Percentiles rank a stretch among this genome's conserved stretches.
Evolutionary conservation across 2,113 vertebrate species (phyloP).

Genomic region (Pteropus alecto): DNA sequence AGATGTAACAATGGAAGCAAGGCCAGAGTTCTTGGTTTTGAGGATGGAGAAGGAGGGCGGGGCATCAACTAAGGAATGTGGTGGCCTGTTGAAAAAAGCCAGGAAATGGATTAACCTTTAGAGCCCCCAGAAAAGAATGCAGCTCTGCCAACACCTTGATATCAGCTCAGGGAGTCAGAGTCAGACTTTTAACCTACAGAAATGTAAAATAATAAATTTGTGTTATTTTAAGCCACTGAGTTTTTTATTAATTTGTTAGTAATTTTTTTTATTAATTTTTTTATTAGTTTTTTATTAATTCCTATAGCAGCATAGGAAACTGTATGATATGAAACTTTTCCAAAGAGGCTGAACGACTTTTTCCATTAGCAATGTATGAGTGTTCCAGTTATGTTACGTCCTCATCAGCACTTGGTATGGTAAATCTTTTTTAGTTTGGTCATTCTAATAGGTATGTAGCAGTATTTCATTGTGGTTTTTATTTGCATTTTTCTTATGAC

Average conservation of each 20-base stretch:
- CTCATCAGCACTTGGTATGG: not conserved
- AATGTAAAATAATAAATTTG: not conserved
- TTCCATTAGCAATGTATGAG: not conserved
- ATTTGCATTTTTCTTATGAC: not conserved
- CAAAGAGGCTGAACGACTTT: not conserved
- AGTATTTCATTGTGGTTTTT: slow-evolving; percentile 7
- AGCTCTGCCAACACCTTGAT: not conserved
- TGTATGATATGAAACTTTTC: not conserved
- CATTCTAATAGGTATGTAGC: not conserved
- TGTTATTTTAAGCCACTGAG: slow-evolving; percentile 2
- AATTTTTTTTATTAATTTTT: too few species aligned
- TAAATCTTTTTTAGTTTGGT: not conserved
- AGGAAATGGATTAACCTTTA: not conserved
- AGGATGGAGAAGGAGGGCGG: not conserved
- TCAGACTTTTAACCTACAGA: not conserved
- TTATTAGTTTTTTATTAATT: too few species aligned
- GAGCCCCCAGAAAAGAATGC: not conserved
- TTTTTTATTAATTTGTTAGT: not conserved
- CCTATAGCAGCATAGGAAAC: not conserved
- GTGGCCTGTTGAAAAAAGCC: not conserved
- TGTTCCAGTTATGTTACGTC: not conserved
- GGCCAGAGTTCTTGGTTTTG: not conserved
- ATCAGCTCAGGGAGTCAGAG: not conserved
- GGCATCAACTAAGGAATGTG: not conserved
- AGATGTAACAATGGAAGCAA: not conserved